phyloP scores from a whole-genome alignment of 2,888 invertebrate genomes.

The Pomacea canaliculata region DNA sequence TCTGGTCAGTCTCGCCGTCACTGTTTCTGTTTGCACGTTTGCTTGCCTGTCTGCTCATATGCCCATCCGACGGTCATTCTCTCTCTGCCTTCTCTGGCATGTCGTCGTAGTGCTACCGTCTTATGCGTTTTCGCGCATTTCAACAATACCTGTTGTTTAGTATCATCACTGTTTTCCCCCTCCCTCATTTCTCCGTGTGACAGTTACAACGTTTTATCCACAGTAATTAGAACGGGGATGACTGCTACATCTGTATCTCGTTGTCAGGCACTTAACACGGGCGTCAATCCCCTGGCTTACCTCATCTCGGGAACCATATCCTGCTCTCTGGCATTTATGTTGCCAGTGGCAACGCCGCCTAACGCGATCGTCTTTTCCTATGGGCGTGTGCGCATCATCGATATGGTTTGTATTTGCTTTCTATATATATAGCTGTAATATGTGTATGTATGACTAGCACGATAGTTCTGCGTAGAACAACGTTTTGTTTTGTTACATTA shows the following conservation, averaged over 20 bases:
- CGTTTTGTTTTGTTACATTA: too few relatives aligned
- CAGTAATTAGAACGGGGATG: neutral
- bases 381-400: constrained; percentile 57
- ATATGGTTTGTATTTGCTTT: constrained; percentile 57
- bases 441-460: too few relatives aligned
- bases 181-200: neutral
- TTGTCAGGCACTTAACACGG: constrained; percentile 80
- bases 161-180: neutral
- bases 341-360: constrained; percentile 94
- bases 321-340: constrained; percentile 88
- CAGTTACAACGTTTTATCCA: neutral
- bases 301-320: constrained; percentile 89
- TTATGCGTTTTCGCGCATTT: too few relatives aligned
- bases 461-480: too few relatives aligned
- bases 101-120: too few relatives aligned
- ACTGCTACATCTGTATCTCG: neutral
- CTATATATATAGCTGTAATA: too few relatives aligned
- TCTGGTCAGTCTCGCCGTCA: constrained; percentile 29
- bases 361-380: constrained; percentile 87
- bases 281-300: constrained; percentile 86
- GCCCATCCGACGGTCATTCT: neutral
- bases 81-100: neutral
- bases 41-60: neutral
- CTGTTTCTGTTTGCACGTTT: neutral
- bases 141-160: neutral